Evolutionary conservation across 2,797 vertebrate genomes (phyloP).

Genomic region (Onychomys arenicola): DNA sequence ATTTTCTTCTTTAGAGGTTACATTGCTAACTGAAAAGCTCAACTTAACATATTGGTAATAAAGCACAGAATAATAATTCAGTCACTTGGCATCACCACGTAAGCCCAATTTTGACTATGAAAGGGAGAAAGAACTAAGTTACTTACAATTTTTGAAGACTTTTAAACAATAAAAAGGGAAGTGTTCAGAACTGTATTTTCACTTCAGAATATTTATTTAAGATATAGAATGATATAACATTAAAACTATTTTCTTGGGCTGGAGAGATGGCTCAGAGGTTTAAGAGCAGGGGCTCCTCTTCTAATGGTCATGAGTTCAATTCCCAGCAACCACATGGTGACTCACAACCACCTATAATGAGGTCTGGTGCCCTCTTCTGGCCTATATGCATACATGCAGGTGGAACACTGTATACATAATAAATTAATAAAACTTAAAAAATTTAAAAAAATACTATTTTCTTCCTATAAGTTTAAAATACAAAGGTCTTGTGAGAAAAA

Average conservation of each 20-base stretch:
- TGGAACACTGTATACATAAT: too few relatives aligned
- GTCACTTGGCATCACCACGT: neutral
- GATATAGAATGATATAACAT: neutral
- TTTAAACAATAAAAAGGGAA: conserved; percentile 13
- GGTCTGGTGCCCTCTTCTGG: too few relatives aligned
- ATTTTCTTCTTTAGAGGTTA: neutral
- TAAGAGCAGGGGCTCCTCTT: too few relatives aligned
- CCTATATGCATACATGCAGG: too few relatives aligned
- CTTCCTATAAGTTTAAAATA: conserved; percentile 23
- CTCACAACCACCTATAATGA: too few relatives aligned
- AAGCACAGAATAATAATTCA: neutral
- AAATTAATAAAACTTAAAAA: too few relatives aligned
- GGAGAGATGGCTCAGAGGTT: too few relatives aligned
- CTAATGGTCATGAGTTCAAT: too few relatives aligned
- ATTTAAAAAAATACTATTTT: neutral
- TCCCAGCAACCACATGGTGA: too few relatives aligned
- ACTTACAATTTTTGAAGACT: neutral
- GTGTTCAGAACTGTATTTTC: conserved; percentile 3
- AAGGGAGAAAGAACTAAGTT: conserved; percentile 16
- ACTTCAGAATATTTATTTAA: neutral
- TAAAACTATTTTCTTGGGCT: conserved; percentile 15
- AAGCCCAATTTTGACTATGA: conserved; percentile 16
- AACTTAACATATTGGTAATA: neutral
- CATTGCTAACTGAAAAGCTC: neutral
- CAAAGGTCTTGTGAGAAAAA: conserved; percentile 12